Base-by-base conservation (phyloP, 2,888 invertebrate species). In the Brenthis hecate region DNA sequence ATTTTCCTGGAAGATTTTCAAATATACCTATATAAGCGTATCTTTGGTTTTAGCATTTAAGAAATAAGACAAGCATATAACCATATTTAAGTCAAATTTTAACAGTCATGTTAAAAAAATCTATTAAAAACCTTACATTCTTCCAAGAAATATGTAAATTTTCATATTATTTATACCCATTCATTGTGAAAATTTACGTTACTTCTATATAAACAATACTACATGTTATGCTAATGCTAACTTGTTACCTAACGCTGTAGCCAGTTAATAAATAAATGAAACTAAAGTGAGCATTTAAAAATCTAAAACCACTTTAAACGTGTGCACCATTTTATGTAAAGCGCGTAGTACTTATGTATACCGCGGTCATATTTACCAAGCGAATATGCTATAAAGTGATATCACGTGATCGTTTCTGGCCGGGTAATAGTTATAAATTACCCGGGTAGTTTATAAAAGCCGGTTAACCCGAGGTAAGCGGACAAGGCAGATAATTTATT, bases 391-490 rank as follows among this genome's bases (percentile, higher is more conserved):
- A 91, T 91, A 91, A 91, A 91, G 90, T 91, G 90, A 92, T 91
- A 91, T 90, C 91, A 89, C 91, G 88, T 91, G 92, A 92, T 91
- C 91, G 91, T 86, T 89, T 88, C 86, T 87, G 85, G 82, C 82
- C 84, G 88, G 89, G 91, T 92, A 91, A 91, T 92, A 91, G 92
- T 92, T 92, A 92, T 92, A 92, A 92, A 92, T 91, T 92, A 92
- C 89, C 83, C 79, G 86, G 89, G 89, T 91, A 91, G 90, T 92
- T 92, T 92, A 92, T 92, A 92, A 92, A 92, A 91, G 91, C 92
- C 91, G 90, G 91, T 92, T 92, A 92, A 91, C 92, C 91, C 89
- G 89, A 90, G 91, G 92, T 92, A 91, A 89, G 90, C 88, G 91
- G 90, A 91, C 92, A 90, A 87, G 88, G 84, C 85, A 85, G 83